A percentile compares a stretch with the other conserved stretches of the same genome.
phyloP scores from a whole-genome alignment of 2,797 vertebrate species.

The Liasis olivaceus region DNA sequence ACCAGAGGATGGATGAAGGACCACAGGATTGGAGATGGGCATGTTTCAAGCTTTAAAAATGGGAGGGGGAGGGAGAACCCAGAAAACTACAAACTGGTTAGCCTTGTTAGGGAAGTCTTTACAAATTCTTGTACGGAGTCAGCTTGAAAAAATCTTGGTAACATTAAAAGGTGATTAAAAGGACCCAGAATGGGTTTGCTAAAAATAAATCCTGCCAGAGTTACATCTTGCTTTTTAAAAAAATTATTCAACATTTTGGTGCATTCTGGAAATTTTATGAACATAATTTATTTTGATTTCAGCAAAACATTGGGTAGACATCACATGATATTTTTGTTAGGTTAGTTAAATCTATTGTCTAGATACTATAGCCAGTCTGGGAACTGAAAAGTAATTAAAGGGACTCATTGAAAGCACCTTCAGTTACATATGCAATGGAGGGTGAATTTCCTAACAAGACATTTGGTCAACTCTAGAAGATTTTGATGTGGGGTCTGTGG shows the following conservation, averaged over 20 bases:
- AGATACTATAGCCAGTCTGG: not conserved
- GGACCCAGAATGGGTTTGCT: not conserved
- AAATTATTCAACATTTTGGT: no score
- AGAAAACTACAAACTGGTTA: no score
- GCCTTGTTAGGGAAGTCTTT: not conserved
- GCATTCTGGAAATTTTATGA: not conserved
- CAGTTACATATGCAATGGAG: not conserved
- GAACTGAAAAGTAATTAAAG: not conserved
- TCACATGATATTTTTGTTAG: not conserved
- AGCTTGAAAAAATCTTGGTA: not conserved
- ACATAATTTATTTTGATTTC: not conserved
- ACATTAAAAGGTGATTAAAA: not conserved
- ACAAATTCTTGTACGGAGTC: not conserved
- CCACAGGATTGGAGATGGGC: not conserved
- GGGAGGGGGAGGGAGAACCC: no score
- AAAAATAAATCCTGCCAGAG: not conserved
- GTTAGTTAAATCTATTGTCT: not conserved
- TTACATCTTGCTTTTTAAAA: not conserved
- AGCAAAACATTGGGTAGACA: not conserved
- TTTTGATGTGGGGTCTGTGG: not conserved
- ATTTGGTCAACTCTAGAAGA: not conserved
- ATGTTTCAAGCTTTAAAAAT: not conserved
- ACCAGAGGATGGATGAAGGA: not conserved
- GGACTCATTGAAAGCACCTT: not conserved
- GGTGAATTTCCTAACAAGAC: not conserved